A percentile compares a stretch with the other conserved stretches of the same genome.
These are phyloP conservation scores for Orussus abietinus DNA, from an alignment of 1,140 invertebrate genomes.

Conservation along the genomic window DNA sequence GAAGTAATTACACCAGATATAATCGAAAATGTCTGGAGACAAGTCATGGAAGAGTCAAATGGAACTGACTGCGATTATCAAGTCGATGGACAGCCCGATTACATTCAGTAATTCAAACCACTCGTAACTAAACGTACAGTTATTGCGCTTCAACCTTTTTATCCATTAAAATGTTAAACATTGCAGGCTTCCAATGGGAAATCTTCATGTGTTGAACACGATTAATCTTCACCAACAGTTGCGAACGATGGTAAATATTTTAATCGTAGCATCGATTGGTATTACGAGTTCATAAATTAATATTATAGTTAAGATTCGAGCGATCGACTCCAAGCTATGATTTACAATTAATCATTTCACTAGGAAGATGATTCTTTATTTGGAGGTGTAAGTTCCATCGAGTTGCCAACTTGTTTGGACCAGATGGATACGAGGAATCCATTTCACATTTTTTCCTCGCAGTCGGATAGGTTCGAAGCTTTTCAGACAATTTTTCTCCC, in stretches of 20 bases:
- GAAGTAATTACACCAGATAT: slow-evolving; percentile 49
- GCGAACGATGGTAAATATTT: slow-evolving; percentile 37
- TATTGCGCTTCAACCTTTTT: not conserved
- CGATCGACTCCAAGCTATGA: too few relatives aligned
- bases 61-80: slow-evolving; percentile 43
- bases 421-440: slow-evolving; percentile 23
- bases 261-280: too few relatives aligned
- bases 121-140: not conserved
- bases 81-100: slow-evolving; percentile 41
- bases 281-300: slow-evolving; percentile 11
- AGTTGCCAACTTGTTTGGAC: slow-evolving; percentile 22
- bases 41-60: slow-evolving; percentile 45
- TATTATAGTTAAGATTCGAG: too few relatives aligned
- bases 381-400: slow-evolving; percentile 33
- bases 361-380: slow-evolving; percentile 41
- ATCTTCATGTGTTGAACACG: slow-evolving; percentile 46
- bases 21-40: slow-evolving; percentile 51
- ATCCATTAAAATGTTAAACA: not conserved
- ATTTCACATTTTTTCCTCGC: slow-evolving; percentile 28
- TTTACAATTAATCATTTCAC: slow-evolving; percentile 13
- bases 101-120: slow-evolving; percentile 34
- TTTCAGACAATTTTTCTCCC: not conserved
- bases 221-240: slow-evolving; percentile 43
- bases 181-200: slow-evolving; percentile 42
- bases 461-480: slow-evolving; percentile 26